Conservation (phyloP, 2,113 vertebrate genomes). For the Hyperopisus bebe region DNA sequence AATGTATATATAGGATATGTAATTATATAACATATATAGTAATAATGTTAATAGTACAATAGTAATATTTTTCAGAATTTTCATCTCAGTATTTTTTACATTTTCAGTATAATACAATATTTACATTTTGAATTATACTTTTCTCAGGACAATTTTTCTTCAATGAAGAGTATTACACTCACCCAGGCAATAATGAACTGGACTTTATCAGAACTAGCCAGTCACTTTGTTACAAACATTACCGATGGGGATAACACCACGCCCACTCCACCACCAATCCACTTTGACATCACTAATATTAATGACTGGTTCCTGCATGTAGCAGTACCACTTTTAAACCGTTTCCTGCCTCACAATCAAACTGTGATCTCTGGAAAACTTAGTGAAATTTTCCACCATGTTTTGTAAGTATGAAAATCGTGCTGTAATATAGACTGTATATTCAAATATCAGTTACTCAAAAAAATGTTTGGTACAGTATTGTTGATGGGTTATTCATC, state of each 20-base stretch:
- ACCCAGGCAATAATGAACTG: constrained; percentile 59
- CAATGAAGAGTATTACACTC: constrained; percentile 48
- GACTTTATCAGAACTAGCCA: constrained; percentile 56
- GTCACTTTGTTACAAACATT: constrained; percentile 33
- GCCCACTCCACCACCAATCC: neutral
- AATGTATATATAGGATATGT: neutral
- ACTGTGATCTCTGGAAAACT: constrained; percentile 40
- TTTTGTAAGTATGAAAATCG: constrained; percentile 53
- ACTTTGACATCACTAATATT: constrained; percentile 45
- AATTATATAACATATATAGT: neutral
- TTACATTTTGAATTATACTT: neutral
- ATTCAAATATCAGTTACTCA: neutral
- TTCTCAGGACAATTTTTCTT: constrained; percentile 46
- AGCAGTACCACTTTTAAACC: constrained; percentile 50
- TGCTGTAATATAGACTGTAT: neutral
- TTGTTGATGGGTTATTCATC: neutral
- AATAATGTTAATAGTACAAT: neutral
- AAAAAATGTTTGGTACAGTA: neutral
- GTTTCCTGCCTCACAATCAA: constrained; percentile 31
- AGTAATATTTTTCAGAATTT: neutral
- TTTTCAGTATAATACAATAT: neutral
- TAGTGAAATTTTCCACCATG: constrained; percentile 48
- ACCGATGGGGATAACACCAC: neutral
- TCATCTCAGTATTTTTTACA: neutral
- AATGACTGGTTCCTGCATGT: constrained; percentile 55